Evolutionary conservation across 1,140 invertebrate species (phyloP), one percentile per base, ranked within the genome.

Genomic region (Trichogramma pretiosum): DNA sequence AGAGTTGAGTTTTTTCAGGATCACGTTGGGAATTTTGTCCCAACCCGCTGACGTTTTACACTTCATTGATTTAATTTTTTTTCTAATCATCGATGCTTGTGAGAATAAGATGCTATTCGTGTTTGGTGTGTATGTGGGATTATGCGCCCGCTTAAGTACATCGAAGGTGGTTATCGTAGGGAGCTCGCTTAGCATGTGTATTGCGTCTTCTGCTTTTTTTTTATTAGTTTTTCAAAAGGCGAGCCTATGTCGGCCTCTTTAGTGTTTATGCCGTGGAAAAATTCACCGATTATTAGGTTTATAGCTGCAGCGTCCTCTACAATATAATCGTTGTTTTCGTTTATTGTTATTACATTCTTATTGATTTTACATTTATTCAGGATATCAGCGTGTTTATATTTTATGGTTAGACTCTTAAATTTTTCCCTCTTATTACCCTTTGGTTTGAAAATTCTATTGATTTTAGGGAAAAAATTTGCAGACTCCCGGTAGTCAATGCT

Each of bases 61-160:
- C n/a, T 46, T 52, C 14, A 52, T 17, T 37, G 47, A 45, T 41
- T 44, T 55, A 11, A 55, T 41, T 17, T 47, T 45, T 13, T 23
- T 46, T 0, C 3, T 18, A 3, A 49, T 2, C 39, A 3, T 16
- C n/a, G 3, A 10, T 3, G 3, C 41, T 43, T 16, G 41, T n/a
- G n/a, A n/a, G n/a, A n/a, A n/a, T 45, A 14, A 53, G 46, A 16
- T 43, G 33, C 1, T 46, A n/a, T 33, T 41, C 18, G 18, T 34
- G 5, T n/a, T n/a, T n/a, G n/a, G n/a, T n/a, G n/a, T n/a, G n/a
- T n/a, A n/a, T n/a, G n/a, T n/a, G 10, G 19, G 16, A n/a, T 32
- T 17, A 18, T 9, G 17, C 3, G 3, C 19, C 9, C 13, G 33
- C n/a, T 37, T 24, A 17, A 17, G 26, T 8, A 9, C 13, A 30